phyloP scores from a whole-genome alignment of 2,888 invertebrate genomes.

The Lasioglossum lativentre region DNA sequence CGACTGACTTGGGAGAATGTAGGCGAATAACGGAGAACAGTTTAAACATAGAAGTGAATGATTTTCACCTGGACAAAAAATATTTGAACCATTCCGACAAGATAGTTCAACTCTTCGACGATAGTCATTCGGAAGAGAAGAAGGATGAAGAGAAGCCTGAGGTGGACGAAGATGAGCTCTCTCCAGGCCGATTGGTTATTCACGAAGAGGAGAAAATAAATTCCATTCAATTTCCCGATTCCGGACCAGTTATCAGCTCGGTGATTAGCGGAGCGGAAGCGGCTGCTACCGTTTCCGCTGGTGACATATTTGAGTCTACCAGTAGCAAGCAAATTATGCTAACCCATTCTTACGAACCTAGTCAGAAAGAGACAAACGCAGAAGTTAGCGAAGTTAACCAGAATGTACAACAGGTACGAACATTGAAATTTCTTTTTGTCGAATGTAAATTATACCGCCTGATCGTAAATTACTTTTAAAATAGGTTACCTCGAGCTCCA shows the following conservation, averaged over 20 bases:
- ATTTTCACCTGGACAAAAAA: background rate
- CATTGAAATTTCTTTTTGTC: background rate
- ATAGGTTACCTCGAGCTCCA: slow-evolving; percentile 58
- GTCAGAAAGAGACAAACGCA: background rate
- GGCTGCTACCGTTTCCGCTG: background rate
- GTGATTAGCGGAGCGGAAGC: slow-evolving; percentile 5
- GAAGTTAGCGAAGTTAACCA: slow-evolving; percentile 4
- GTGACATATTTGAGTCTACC: slow-evolving; percentile 15
- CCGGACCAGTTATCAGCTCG: slow-evolving; percentile 20
- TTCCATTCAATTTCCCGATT: background rate
- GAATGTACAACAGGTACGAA: slow-evolving; percentile 45
- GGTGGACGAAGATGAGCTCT: slow-evolving; percentile 17
- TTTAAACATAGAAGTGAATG: background rate
- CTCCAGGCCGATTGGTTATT: slow-evolving; percentile 3
- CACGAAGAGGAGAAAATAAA: slow-evolving; percentile 19
- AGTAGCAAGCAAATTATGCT: background rate
- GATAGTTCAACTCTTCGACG: background rate
- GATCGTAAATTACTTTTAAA: background rate
- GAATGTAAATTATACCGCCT: background rate
- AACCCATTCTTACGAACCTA: background rate
- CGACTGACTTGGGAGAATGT: background rate
- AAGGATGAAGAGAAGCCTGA: slow-evolving; percentile 7
- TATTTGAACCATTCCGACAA: background rate
- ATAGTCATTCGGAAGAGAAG: background rate
- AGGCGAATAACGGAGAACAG: background rate